Percentiles rank a stretch among this genome's conserved stretches.
Evolutionary conservation across 1,140 invertebrate genomes (phyloP).

Genomic region (Chymomyza costata): DNA sequence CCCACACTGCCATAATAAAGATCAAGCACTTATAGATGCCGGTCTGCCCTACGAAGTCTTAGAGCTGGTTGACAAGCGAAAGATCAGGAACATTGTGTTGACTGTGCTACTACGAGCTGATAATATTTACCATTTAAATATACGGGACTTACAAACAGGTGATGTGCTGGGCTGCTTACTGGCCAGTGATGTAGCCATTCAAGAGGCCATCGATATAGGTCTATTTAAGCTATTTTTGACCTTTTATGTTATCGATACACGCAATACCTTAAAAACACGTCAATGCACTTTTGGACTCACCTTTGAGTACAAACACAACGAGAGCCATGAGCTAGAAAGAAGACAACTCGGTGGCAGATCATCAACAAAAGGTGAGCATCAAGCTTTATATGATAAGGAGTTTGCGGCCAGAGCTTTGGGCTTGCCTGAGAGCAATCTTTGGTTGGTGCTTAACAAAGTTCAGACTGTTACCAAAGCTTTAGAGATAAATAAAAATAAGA

Average conservation of each 20-base stretch:
- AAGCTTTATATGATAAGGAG: neutral
- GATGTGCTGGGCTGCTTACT: constrained; percentile 39
- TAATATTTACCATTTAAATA: constrained; percentile 52
- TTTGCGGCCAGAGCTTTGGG: constrained; percentile 37
- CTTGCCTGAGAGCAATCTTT: no score
- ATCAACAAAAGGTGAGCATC: no score
- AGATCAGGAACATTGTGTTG: constrained; percentile 21
- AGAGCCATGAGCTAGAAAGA: neutral
- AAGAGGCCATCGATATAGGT: constrained; percentile 27
- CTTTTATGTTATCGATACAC: constrained; percentile 40
- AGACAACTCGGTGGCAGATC: no score
- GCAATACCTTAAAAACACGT: constrained; percentile 15
- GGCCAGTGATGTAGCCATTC: constrained; percentile 36
- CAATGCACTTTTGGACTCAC: constrained; percentile 18
- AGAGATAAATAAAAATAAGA: no score
- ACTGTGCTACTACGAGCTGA: constrained; percentile 29
- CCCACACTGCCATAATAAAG: constrained; percentile 12
- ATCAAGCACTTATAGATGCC: constrained; percentile 1
- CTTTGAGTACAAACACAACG: constrained; percentile 17
- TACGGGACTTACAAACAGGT: constrained; percentile 27
- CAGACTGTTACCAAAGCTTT: no score
- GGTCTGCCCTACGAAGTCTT: constrained; percentile 13
- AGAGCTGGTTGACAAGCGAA: constrained; percentile 8
- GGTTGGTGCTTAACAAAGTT: no score
- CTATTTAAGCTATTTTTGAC: constrained; percentile 50